Base-by-base conservation (phyloP, 2,797 vertebrate genomes). In the Poeciliopsis gracilis region DNA sequence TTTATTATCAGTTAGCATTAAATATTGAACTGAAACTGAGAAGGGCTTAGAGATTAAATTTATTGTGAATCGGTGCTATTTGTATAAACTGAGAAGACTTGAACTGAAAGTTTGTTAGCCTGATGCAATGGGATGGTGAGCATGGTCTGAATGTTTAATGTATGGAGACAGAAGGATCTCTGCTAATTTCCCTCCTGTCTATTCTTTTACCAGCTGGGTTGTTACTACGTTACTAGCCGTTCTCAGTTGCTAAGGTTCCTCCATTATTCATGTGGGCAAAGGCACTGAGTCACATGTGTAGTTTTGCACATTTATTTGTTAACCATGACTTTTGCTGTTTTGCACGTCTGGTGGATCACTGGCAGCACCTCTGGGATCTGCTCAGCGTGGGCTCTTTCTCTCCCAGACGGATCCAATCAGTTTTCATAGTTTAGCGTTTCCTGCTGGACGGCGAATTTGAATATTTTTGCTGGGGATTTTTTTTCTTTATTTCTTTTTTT, bases 261-360 rank as follows among this genome's bases (percentile, higher is more conserved):
- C 13, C 41, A 71, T 71, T 46, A 71, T 77, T 30, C 28, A 77
- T 77, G 16, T 51, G 77, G 6, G 36, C 41, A 53, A 41, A 77
- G 55, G 47, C 63, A 77, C 63, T 43, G 63, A 69, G 63, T 43
- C 47, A 55, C 25, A 30, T 36, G 33, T 69, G n/a, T 36, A 36
- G 47, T 28, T 53, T 53, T 69, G 63, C 33, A 70, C 63, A 38
- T 70, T 69, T 59, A 71, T 71, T 59, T 77, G 74, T 78, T 53
- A 51, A 61, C 25, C 61, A 23, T 78, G 71, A 57, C 11, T 43
- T 63, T 45, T 28, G 33, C 61, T 67, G 61, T n/a, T 38, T 49
- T 38, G 16, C 43, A 77, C 36, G 36, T 77, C 63, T 28, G 63
- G 67, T 77, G 51, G 69, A 71, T 45, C 66, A 57, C 25, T 13